Conservation (phyloP, 2,797 vertebrate genomes). For the Sebastes aleutianus region DNA sequence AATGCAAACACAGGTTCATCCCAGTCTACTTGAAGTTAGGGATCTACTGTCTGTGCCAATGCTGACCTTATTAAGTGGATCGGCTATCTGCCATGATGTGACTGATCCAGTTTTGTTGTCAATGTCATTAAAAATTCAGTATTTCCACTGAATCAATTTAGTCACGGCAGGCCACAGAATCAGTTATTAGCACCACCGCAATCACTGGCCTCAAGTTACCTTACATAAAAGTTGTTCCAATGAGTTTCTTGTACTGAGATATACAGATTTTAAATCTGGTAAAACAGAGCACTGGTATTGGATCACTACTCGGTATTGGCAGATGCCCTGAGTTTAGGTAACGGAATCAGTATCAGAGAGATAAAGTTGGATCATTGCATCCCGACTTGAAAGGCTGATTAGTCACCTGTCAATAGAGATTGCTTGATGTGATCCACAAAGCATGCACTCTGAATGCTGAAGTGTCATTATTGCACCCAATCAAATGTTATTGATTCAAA, state of each 20-base stretch:
- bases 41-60: background rate
- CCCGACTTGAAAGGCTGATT: background rate
- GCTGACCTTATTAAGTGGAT: background rate
- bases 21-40: background rate
- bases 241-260: background rate
- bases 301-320: background rate
- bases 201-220: background rate
- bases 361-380: background rate
- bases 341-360: background rate
- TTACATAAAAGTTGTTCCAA: background rate
- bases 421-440: background rate
- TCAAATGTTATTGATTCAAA: background rate
- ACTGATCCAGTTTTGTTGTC: background rate
- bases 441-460: background rate
- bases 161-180: background rate
- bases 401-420: background rate
- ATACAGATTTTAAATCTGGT: background rate
- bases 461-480: background rate
- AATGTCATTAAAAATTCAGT: background rate
- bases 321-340: background rate
- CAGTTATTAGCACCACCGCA: background rate
- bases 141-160: background rate
- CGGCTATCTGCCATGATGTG: background rate
- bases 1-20: background rate
- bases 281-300: background rate